Evolutionary conservation across 1,140 invertebrate genomes (phyloP), one percentile per base, ranked within the genome.

Genomic region (Hormaphis cornu): DNA sequence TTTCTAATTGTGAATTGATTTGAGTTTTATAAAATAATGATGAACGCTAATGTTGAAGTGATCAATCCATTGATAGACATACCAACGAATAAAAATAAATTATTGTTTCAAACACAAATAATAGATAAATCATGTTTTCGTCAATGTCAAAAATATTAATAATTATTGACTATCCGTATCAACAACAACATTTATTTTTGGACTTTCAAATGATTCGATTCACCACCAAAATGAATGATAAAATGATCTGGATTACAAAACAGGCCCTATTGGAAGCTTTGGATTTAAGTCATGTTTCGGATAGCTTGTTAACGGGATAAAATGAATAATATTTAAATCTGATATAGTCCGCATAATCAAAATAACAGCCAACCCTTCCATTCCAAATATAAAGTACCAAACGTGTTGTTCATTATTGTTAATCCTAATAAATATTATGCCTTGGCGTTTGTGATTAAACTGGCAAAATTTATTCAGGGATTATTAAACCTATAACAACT

Each of bases 251-350:
- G 4, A 58, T 58, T 26, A 26, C 14, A 22, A n/a, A n/a, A 12
- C 30, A 20, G 2, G 1, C 2, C 14, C n/a, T n/a, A 22, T 24
- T 14, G 14, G 20, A 58, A 40, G 33, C 53, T 22, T 9, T 16
- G 16, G 35, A 14, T 40, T 58, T 24, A 14, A 35, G 2, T 40
- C 24, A 18, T 58, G 35, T 58, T 58, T 37, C 35, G 14, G 22
- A 58, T 58, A 58, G 33, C 54, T 58, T 58, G 54, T 58, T 40
- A 40, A 30, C 10, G 54, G 54, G 20, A 58, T 58, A 40, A 58
- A 58, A 40, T 58, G 54, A 58, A 58, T 58, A 24, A 40, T n/a
- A n/a, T 58, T 58, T 40, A 58, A 58, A 24, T 40, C 22, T 24
- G 20, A 35, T 6, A 35, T 56, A 56, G 14, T 18, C 12, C 12